A percentile compares a stretch with the other conserved stretches of the same genome.
phyloP scores from a whole-genome alignment of 2,888 invertebrate species.

The Agrochola macilenta region DNA sequence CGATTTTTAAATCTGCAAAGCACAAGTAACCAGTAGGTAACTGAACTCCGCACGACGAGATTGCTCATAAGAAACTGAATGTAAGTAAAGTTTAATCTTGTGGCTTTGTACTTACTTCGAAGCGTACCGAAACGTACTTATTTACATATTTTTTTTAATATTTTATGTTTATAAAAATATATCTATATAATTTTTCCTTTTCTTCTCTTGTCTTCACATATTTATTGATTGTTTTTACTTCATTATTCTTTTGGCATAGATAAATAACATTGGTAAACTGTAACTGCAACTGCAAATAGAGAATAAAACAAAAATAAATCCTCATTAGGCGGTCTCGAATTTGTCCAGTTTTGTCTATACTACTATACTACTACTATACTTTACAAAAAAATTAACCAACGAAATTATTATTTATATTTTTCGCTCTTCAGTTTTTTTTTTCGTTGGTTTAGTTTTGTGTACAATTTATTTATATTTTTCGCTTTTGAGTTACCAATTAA shows the following conservation, averaged over 20 bases:
- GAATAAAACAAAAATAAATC: neutral
- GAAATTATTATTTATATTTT: too few species aligned
- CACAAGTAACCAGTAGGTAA: neutral
- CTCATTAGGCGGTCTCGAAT: neutral
- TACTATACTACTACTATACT: too few species aligned
- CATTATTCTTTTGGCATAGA: neutral
- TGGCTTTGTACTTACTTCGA: neutral
- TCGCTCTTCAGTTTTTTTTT: too few species aligned
- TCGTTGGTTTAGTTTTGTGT: too few species aligned
- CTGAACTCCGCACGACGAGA: neutral
- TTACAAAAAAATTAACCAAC: neutral
- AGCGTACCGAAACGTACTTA: neutral
- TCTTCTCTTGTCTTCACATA: neutral
- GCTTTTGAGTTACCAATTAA: too few species aligned
- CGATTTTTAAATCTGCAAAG: neutral
- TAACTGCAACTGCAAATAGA: neutral
- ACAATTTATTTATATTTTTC: too few species aligned
- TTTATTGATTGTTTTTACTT: neutral
- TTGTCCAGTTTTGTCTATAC: neutral
- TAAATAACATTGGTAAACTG: neutral
- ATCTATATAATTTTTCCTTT: neutral
- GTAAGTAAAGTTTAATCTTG: neutral
- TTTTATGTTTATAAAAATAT: conserved; percentile 2
- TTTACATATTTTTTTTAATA: neutral
- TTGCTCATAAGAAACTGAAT: neutral